Evolutionary conservation across 1,140 invertebrate genomes (phyloP).

Genomic region (Conus betulinus): DNA sequence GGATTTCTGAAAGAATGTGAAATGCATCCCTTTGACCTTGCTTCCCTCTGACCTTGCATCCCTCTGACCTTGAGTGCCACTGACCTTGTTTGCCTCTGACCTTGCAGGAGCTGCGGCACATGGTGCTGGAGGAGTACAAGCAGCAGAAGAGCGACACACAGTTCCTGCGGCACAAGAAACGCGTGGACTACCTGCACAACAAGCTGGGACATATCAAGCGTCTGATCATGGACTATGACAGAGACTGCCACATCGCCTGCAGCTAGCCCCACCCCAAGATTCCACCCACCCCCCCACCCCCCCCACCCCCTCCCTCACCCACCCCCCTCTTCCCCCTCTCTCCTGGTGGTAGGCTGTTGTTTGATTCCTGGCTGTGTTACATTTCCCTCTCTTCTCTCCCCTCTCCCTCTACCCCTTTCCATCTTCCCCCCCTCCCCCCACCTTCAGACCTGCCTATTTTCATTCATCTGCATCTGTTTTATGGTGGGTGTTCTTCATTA

Average conservation of each 20-base stretch:
- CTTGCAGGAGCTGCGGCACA: slow-evolving; percentile 82
- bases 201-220: slow-evolving; percentile 94
- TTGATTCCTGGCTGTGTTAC: neutral
- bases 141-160: slow-evolving; percentile 84
- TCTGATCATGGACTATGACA: slow-evolving; percentile 88
- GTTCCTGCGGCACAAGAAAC: slow-evolving; percentile 83
- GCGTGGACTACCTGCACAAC: slow-evolving; percentile 90
- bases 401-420: neutral
- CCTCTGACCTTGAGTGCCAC: too few species aligned
- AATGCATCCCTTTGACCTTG: too few species aligned
- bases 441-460: neutral
- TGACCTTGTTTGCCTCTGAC: too few species aligned
- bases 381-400: neutral
- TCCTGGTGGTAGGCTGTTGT: neutral
- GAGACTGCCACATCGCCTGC: slow-evolving; percentile 19
- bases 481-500: neutral
- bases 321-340: neutral
- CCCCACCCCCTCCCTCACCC: neutral
- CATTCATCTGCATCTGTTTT: neutral
- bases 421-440: neutral
- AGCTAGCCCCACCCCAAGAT: slow-evolving; percentile 34
- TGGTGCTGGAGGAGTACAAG: slow-evolving; percentile 89
- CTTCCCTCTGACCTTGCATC: too few species aligned
- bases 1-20: too few species aligned
- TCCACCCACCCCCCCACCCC: neutral